Percentiles rank a stretch among this genome's conserved stretches.
Evolutionary conservation across 1,140 invertebrate species (phyloP).

Genomic region (Tenebrio molitor): DNA sequence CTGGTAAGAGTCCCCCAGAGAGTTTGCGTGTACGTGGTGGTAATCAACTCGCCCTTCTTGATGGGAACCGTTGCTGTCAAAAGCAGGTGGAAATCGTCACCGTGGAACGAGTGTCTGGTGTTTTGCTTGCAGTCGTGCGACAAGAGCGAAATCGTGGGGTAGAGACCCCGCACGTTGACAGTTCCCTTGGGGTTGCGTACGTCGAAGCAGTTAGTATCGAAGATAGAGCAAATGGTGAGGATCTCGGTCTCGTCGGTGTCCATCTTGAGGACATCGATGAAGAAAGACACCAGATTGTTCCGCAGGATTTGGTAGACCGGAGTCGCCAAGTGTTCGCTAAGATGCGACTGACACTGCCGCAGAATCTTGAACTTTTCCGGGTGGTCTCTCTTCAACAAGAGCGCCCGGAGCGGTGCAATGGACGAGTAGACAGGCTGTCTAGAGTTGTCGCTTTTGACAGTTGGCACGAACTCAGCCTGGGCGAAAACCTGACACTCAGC

Average conservation of each 20-base stretch:
- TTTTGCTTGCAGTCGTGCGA: conserved; percentile 76
- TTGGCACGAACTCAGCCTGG: conserved; percentile 70
- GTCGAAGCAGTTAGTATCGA: conserved; percentile 78
- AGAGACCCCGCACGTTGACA: conserved; percentile 72
- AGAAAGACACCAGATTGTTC: conserved; percentile 73
- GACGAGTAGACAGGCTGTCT: conserved; percentile 73
- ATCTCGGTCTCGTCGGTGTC: conserved; percentile 72
- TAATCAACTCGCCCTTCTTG: conserved; percentile 74
- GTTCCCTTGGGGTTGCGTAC: conserved; percentile 67
- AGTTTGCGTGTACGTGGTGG: conserved; percentile 76
- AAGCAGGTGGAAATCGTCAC: conserved; percentile 57
- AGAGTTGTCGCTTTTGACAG: conserved; percentile 62
- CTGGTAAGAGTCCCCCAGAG: conserved; percentile 75
- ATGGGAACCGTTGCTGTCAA: conserved; percentile 74
- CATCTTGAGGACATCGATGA: conserved; percentile 71
- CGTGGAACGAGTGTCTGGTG: conserved; percentile 72
- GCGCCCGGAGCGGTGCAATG: conserved; percentile 74
- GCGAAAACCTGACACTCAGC: conserved; percentile 72
- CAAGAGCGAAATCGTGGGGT: conserved; percentile 72
- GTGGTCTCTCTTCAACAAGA: conserved; percentile 70
- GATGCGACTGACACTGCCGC: conserved; percentile 70
- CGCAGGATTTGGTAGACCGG: conserved; percentile 72
- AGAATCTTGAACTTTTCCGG: conserved; percentile 69
- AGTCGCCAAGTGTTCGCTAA: conserved; percentile 71
- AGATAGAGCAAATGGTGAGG: conserved; percentile 75